Conservation (phyloP, 2,113 vertebrate genomes). For the Muntiacus reevesi region DNA sequence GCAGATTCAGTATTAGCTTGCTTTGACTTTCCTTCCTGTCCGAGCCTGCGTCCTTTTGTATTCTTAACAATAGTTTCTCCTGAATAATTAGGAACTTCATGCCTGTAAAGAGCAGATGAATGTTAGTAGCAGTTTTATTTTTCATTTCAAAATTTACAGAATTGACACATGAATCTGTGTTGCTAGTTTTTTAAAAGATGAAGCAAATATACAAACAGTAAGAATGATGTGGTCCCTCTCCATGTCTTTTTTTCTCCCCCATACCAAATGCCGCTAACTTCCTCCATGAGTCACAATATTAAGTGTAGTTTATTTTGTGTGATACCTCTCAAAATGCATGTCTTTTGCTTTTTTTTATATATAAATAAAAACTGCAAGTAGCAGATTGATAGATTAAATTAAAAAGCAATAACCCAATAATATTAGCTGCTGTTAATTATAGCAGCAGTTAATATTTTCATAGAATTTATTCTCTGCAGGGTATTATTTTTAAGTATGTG, state of each 20-base stretch:
- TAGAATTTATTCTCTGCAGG: not conserved
- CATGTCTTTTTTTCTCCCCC: not conserved
- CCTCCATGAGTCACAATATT: not conserved
- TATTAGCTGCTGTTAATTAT: not conserved
- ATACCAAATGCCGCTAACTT: not conserved
- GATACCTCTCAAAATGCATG: not conserved
- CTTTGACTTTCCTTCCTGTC: not conserved
- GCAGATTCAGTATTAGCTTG: not conserved
- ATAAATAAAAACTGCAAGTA: not conserved
- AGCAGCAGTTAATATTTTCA: not conserved
- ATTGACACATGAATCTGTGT: not conserved
- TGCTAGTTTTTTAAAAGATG: not conserved
- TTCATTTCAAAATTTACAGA: not conserved
- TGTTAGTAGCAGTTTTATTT: constrained; percentile 25
- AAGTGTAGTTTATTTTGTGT: not conserved
- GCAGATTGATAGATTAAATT: not conserved
- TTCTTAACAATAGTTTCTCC: not conserved
- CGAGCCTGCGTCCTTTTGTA: not conserved
- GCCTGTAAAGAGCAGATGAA: not conserved
- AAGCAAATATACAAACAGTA: not conserved
- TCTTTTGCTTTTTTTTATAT: not conserved
- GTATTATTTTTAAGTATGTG: not conserved
- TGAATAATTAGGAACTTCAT: not conserved
- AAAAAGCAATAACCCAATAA: not conserved
- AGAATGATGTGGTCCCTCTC: not conserved